phyloP scores from a whole-genome alignment of 2,113 vertebrate species.

The Rhea americana region DNA sequence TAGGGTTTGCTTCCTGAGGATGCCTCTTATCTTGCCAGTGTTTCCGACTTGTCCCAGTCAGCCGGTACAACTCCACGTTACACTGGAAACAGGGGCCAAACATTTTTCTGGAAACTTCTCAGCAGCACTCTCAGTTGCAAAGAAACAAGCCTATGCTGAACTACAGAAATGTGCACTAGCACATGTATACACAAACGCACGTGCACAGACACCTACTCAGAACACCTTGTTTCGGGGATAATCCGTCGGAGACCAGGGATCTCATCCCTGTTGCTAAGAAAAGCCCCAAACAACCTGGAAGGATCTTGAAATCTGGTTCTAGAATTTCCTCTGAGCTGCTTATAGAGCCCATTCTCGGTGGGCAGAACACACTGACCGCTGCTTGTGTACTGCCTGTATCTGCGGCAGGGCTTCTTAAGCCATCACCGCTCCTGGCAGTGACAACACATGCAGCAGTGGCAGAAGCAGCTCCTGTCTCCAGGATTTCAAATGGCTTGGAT shows the following conservation, averaged over 20 bases:
- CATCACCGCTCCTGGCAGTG: neutral
- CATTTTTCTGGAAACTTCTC: conserved; percentile 49
- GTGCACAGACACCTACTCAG: neutral
- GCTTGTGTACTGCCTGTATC: neutral
- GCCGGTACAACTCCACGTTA: neutral
- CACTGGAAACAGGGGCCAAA: conserved; percentile 33
- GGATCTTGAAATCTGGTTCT: neutral
- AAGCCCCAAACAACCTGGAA: neutral
- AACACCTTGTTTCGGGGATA: neutral
- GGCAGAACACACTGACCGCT: neutral
- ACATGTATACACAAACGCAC: neutral
- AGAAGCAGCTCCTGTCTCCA: neutral
- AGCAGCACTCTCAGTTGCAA: neutral
- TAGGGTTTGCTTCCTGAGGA: conserved; percentile 70
- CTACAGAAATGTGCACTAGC: neutral
- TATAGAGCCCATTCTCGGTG: neutral
- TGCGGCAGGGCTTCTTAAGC: neutral
- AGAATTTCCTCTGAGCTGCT: neutral
- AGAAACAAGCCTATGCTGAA: neutral
- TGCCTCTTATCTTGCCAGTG: conserved; percentile 65
- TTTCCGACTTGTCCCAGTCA: conserved; percentile 70
- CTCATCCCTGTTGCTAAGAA: neutral
- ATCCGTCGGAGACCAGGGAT: accelerated
- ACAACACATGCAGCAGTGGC: neutral
- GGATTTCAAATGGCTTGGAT: neutral